A percentile compares a stretch with the other conserved stretches of the same genome.
These are phyloP conservation scores for Dipodomys ordii DNA, from an alignment of 2,113 vertebrate genomes.

Conservation along the genomic window DNA sequence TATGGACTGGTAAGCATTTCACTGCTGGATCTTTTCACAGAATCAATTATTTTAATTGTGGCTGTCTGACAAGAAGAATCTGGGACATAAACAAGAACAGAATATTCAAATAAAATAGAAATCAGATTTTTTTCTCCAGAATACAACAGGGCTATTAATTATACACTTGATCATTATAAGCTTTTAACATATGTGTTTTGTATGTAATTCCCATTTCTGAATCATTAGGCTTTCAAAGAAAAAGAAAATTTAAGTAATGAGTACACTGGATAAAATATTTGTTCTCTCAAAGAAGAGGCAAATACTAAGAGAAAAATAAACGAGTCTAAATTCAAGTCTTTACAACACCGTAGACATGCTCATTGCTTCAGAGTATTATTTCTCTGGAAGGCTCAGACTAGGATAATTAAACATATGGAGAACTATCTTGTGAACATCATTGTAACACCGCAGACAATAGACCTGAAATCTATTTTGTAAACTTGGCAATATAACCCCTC, in stretches of 20 bases:
- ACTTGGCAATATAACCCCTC: not conserved
- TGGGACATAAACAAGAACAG: constrained; percentile 80
- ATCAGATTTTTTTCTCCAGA: constrained; percentile 71
- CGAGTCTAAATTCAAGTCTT: not conserved
- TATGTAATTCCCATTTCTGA: constrained; percentile 72
- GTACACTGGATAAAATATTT: not conserved
- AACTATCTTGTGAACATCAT: not conserved
- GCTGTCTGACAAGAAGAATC: constrained; percentile 80
- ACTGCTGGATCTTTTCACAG: constrained; percentile 76
- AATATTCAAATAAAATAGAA: constrained; percentile 82
- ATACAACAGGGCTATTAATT: constrained; percentile 69
- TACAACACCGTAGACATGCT: not conserved
- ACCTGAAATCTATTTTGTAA: not conserved
- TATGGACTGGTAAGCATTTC: constrained; percentile 82
- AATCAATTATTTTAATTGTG: constrained; percentile 88
- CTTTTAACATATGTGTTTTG: constrained; percentile 72
- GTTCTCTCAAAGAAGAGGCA: not conserved
- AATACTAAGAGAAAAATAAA: constrained; percentile 24
- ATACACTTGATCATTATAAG: constrained; percentile 54
- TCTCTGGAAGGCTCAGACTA: constrained; percentile 1
- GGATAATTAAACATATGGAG: not conserved
- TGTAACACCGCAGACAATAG: not conserved
- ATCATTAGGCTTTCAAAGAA: constrained; percentile 69
- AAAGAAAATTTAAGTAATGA: constrained; percentile 68
- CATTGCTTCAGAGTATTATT: not conserved